These are phyloP conservation scores for Andrena haemorrhoa DNA, from an alignment of 2,888 invertebrate species.

Conservation along the genomic window DNA sequence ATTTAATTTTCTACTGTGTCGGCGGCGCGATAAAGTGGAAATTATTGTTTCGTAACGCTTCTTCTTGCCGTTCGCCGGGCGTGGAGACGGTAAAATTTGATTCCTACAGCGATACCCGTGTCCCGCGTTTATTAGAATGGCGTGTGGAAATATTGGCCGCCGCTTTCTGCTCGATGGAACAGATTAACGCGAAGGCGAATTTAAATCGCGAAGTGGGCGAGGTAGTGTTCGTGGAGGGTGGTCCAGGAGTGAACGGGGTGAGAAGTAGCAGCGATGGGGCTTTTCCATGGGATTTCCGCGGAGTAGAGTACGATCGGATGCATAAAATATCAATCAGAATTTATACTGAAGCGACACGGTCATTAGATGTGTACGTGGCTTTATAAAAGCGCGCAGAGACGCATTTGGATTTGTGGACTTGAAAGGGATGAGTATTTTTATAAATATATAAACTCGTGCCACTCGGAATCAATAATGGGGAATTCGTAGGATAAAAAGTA, in stretches of 20 bases:
- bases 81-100: not conserved
- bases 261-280: not conserved
- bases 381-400: not conserved
- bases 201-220: not conserved
- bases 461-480: not conserved
- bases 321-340: not conserved
- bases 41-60: conserved; percentile 29
- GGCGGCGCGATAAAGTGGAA: conserved; percentile 22
- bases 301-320: not conserved
- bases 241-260: not conserved
- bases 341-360: not conserved
- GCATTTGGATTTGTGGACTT: not conserved
- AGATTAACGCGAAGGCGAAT: not conserved
- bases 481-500: not conserved
- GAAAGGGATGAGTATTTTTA: not conserved
- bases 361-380: not conserved
- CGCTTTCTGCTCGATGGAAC: not conserved
- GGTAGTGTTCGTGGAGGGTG: not conserved
- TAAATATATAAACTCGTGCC: not conserved
- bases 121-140: not conserved
- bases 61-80: conserved; percentile 9
- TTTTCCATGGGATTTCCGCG: not conserved
- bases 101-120: not conserved
- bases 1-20: conserved; percentile 47
- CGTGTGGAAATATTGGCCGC: not conserved